phyloP scores from a whole-genome alignment of 2,797 vertebrate genomes.

The Anguilla megastoma region DNA sequence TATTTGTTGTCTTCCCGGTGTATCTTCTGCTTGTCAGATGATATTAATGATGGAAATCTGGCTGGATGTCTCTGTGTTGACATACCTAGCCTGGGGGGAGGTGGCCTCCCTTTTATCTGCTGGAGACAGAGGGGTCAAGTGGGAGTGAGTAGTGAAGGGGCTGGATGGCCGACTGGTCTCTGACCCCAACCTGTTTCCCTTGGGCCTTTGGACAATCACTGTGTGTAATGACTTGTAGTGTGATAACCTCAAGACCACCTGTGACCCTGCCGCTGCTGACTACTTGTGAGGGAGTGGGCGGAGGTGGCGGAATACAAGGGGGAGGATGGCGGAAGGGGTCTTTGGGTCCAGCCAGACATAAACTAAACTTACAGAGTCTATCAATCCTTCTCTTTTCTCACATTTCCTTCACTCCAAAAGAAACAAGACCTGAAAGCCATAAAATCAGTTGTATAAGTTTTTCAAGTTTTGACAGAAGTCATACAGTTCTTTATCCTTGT shows the following conservation, averaged over 20 bases:
- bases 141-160: constrained; percentile 2
- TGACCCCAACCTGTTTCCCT: constrained; percentile 26
- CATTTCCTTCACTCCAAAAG: background rate
- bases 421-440: background rate
- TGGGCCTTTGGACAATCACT: constrained; percentile 26
- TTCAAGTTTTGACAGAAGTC: background rate
- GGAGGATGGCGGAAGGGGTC: background rate
- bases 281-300: background rate
- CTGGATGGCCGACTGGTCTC: background rate
- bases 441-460: background rate
- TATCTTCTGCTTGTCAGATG: constrained; percentile 33
- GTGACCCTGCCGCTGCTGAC: background rate
- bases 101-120: constrained; percentile 23
- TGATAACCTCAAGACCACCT: background rate
- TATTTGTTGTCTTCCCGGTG: constrained; percentile 29
- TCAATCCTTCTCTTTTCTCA: constrained; percentile 1
- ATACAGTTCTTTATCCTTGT: background rate
- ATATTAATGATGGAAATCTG: constrained; percentile 4
- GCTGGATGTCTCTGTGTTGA: constrained; percentile 16
- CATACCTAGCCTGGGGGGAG: constrained; percentile 14
- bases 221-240: constrained; percentile 30
- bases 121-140: constrained; percentile 34
- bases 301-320: background rate
- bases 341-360: background rate
- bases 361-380: background rate